phyloP scores from a whole-genome alignment of 2,797 vertebrate species.

The Euphonia xanthogaster region DNA sequence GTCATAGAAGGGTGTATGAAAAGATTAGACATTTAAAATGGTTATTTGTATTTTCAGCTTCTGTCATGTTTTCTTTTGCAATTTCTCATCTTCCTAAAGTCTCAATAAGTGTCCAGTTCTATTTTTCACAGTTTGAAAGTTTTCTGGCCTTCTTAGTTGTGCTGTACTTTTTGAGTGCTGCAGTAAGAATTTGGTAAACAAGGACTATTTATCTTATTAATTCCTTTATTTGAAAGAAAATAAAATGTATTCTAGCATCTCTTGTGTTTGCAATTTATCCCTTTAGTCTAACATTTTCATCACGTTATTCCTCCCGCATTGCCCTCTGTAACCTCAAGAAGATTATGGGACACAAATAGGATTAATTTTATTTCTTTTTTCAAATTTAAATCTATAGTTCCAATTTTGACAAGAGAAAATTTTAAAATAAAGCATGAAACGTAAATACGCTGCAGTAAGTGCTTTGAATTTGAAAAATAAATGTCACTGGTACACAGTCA shows the following conservation, averaged over 20 bases:
- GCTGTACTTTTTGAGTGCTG: neutral
- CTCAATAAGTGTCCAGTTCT: neutral
- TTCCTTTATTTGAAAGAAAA: neutral
- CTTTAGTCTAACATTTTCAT: neutral
- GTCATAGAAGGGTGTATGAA: fast-evolving
- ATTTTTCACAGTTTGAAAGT: neutral
- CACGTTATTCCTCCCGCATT: fast-evolving
- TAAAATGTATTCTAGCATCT: neutral
- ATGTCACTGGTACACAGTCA: neutral
- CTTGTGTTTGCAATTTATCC: neutral
- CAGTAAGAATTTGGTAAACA: neutral
- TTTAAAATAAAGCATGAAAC: neutral
- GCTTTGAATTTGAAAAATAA: neutral
- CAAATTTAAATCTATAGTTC: neutral
- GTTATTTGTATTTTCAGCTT: neutral
- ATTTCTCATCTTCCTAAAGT: neutral
- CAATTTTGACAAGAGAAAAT: neutral
- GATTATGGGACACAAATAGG: neutral
- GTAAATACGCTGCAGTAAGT: neutral
- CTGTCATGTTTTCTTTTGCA: neutral
- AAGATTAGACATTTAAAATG: neutral
- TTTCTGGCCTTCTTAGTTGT: neutral
- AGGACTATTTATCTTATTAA: neutral
- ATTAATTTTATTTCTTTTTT: neutral
- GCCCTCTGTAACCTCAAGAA: neutral